Evolutionary conservation across 1,140 invertebrate species (phyloP).

Genomic region (Adoxophyes honmai): DNA sequence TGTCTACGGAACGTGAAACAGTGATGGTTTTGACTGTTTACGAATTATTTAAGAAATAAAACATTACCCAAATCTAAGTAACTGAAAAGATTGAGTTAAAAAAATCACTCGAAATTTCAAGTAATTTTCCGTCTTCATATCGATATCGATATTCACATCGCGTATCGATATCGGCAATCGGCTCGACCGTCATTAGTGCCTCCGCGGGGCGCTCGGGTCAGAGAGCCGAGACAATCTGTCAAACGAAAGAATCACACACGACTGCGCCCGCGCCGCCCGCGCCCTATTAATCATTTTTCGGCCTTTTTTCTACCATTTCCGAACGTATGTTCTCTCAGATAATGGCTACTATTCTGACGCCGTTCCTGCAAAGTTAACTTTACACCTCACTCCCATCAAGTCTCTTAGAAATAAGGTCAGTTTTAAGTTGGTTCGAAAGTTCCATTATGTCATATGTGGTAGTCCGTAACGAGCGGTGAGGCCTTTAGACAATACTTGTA

Average conservation of each 20-base stretch:
- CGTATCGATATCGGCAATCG: constrained; percentile 56
- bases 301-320: constrained; percentile 68
- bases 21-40: too few species aligned
- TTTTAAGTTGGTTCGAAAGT: constrained; percentile 16
- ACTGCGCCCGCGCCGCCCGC: constrained; percentile 51
- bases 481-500: constrained; percentile 64
- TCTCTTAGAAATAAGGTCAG: constrained; percentile 21
- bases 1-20: too few species aligned
- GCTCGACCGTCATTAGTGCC: constrained; percentile 48
- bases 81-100: too few species aligned
- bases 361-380: constrained; percentile 30
- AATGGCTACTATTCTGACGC: constrained; percentile 68
- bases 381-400: constrained; percentile 18
- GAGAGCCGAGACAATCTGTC: constrained; percentile 74
- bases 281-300: constrained; percentile 74
- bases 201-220: constrained; percentile 69
- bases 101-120: too few species aligned
- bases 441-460: constrained; percentile 26
- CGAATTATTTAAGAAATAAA: too few species aligned
- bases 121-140: too few species aligned
- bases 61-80: too few species aligned
- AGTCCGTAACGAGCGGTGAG: constrained; percentile 34
- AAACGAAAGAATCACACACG: constrained; percentile 74
- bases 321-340: constrained; percentile 66
- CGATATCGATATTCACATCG: background rate